These are phyloP conservation scores for Sturnus vulgaris DNA, from an alignment of 2,113 vertebrate genomes.

Conservation along the genomic window DNA sequence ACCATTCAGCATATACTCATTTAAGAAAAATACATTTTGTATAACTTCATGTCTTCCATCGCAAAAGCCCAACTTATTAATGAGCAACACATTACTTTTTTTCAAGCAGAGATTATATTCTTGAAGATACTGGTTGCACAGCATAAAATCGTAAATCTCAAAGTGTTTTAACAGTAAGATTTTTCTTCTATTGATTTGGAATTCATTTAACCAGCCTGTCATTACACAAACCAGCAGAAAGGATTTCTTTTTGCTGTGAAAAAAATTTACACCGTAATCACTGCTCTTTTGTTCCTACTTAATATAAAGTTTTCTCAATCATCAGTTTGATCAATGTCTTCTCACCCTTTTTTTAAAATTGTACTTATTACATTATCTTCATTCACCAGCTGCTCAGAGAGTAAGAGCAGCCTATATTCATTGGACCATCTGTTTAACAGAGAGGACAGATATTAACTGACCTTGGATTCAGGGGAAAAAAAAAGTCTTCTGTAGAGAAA, in stretches of 20 bases:
- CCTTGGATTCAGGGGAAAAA: not conserved
- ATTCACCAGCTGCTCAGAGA: constrained; percentile 35
- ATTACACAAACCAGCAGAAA: not conserved
- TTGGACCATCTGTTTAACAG: constrained; percentile 17
- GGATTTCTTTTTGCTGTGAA: not conserved
- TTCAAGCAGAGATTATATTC: not conserved
- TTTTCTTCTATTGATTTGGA: not conserved
- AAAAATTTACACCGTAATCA: not conserved
- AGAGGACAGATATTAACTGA: not conserved
- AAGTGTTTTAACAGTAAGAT: not conserved
- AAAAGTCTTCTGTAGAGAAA: not conserved
- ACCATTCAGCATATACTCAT: not conserved
- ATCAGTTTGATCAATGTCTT: not conserved
- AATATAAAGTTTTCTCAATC: not conserved
- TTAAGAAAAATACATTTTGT: not conserved
- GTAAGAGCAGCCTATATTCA: not conserved
- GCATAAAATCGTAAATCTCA: not conserved
- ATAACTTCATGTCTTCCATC: not conserved
- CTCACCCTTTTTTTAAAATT: not conserved
- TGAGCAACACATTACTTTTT: not conserved
- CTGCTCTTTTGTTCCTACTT: not conserved
- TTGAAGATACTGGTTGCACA: not conserved
- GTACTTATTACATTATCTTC: constrained; percentile 13
- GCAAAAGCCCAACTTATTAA: not conserved
- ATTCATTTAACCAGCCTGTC: not conserved